A percentile compares a stretch with the other conserved stretches of the same genome.
Conservation (phyloP, 1,140 invertebrate genomes). For the Belonocnema kinseyi region DNA sequence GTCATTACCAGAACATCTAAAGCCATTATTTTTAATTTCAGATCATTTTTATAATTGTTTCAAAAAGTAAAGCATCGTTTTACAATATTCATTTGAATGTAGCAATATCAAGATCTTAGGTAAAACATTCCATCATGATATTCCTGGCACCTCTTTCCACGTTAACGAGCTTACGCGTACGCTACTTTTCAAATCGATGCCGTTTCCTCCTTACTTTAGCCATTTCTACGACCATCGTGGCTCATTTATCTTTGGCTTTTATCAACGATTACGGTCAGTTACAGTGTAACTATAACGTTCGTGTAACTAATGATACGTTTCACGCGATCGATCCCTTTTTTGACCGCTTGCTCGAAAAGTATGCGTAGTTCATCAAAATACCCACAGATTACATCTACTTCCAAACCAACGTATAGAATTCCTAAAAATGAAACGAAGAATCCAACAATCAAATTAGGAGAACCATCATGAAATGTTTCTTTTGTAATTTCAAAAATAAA, state of each 20-base stretch:
- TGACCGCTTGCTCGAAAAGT: constrained; percentile 41
- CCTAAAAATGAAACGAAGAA: too few relatives aligned
- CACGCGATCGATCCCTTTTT: constrained; percentile 36
- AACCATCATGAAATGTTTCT: too few relatives aligned
- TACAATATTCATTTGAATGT: too few relatives aligned
- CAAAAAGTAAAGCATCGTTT: too few relatives aligned
- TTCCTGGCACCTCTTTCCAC: constrained; percentile 14
- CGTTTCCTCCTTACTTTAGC: constrained; percentile 13
- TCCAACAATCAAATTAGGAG: too few relatives aligned
- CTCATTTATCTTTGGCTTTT: constrained; percentile 36
- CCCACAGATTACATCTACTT: neutral
- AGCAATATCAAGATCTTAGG: too few relatives aligned
- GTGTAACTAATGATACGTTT: constrained; percentile 50
- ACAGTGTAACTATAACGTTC: constrained; percentile 38
- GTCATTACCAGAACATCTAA: too few relatives aligned
- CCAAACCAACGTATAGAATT: too few relatives aligned
- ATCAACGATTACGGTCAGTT: constrained; percentile 44
- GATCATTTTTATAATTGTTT: too few relatives aligned
- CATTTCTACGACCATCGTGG: constrained; percentile 24
- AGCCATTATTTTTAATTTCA: too few relatives aligned
- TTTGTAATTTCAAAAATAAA: too few relatives aligned
- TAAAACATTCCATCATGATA: too few relatives aligned
- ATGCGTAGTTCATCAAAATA: neutral
- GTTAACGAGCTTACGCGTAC: constrained; percentile 29
- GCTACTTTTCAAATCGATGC: constrained; percentile 24